Evolutionary conservation across 2,113 vertebrate species (phyloP).

Genomic region (Aramus guarauna): DNA sequence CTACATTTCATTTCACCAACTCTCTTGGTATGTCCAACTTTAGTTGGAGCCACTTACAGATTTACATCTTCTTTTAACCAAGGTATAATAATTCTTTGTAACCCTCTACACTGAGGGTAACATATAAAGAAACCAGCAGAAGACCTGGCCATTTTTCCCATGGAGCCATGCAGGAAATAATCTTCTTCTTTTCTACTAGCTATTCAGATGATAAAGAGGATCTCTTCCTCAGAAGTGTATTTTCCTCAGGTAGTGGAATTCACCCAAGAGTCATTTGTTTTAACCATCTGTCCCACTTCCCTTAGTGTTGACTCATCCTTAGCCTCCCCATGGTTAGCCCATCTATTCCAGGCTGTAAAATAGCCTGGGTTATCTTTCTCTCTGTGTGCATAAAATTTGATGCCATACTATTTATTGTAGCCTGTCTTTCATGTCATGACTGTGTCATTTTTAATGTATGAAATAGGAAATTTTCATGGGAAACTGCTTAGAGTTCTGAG

Average conservation of each 20-base stretch:
- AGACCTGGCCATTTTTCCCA: neutral
- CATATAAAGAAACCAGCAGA: neutral
- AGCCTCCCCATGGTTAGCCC: neutral
- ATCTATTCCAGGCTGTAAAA: slow-evolving; percentile 32
- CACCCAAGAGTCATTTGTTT: slow-evolving; percentile 39
- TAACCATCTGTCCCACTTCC: slow-evolving; percentile 53
- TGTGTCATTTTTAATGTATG: neutral
- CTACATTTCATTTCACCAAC: neutral
- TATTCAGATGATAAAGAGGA: slow-evolving; percentile 8
- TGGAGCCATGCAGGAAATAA: neutral
- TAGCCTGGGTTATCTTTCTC: neutral
- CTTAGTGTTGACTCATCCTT: slow-evolving; percentile 31
- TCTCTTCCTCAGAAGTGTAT: neutral
- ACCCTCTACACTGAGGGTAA: neutral
- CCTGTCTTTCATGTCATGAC: neutral
- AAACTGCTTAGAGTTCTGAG: neutral
- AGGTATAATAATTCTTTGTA: neutral
- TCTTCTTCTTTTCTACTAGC: neutral
- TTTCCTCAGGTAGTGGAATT: slow-evolving; percentile 38
- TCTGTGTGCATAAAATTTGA: neutral
- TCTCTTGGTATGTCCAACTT: neutral
- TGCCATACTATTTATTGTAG: neutral
- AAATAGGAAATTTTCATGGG: neutral
- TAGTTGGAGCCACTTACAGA: neutral
- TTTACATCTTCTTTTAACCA: neutral